Evolutionary conservation across 2,113 vertebrate genomes (phyloP).

Genomic region (Circaetus cinerascens): DNA sequence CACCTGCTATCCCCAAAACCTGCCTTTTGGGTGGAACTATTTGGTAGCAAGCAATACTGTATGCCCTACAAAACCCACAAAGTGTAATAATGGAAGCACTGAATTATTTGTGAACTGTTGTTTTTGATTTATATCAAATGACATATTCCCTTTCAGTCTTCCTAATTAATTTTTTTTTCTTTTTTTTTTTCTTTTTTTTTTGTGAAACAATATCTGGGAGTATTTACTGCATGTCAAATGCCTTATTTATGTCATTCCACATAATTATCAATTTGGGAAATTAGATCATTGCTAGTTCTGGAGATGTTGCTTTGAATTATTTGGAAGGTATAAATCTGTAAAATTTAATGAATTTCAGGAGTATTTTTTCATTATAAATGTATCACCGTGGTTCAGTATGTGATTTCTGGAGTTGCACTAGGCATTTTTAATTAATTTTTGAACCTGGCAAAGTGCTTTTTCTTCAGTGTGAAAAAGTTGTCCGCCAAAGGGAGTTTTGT

Average conservation of each 20-base stretch:
- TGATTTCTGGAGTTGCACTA: not conserved
- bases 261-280: slow-evolving; percentile 16
- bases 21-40: not conserved
- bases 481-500: not conserved
- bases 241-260: slow-evolving; percentile 26
- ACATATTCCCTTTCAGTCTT: not conserved
- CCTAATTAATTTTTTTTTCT: not conserved
- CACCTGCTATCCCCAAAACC: not conserved
- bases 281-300: not conserved
- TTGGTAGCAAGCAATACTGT: not conserved
- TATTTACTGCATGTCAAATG: slow-evolving; percentile 1
- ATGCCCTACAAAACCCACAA: not conserved
- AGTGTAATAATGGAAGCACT: not conserved
- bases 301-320: slow-evolving; percentile 42
- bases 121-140: slow-evolving; percentile 28
- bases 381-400: not conserved
- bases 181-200: not conserved
- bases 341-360: not conserved
- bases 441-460: not conserved
- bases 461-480: not conserved
- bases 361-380: slow-evolving; percentile 33
- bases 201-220: not conserved
- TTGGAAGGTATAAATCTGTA: slow-evolving; percentile 22
- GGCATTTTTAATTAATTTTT: slow-evolving; percentile 38
- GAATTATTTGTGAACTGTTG: slow-evolving; percentile 42